These are phyloP conservation scores for Protomyctophum bolini DNA, from an alignment of 2,113 vertebrate genomes.

Conservation along the genomic window DNA sequence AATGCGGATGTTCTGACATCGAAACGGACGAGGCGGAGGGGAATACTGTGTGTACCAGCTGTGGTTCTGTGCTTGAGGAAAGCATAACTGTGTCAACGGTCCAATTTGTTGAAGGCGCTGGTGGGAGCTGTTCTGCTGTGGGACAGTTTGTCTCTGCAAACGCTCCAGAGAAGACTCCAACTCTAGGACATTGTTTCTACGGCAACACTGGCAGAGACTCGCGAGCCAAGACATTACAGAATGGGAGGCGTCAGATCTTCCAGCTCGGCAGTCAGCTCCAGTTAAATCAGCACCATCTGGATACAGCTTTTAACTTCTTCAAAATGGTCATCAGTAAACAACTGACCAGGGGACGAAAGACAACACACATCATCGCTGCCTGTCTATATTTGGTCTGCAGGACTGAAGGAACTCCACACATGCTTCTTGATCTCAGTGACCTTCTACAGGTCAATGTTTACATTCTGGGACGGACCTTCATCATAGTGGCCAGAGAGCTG, in stretches of 20 bases:
- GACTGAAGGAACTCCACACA: conserved; percentile 96
- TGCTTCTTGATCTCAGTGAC: conserved; percentile 96
- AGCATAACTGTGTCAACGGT: no score
- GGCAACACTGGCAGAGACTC: no score
- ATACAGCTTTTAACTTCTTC: conserved; percentile 98
- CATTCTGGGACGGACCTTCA: conserved; percentile 95
- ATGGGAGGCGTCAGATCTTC: conserved; percentile 91
- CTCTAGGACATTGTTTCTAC: no score
- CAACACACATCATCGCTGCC: conserved; percentile 91
- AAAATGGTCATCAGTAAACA: conserved; percentile 98
- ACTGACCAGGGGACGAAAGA: conserved; percentile 91
- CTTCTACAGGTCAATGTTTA: conserved; percentile 98
- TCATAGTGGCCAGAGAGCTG: conserved; percentile 93
- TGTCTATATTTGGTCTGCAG: conserved; percentile 97
- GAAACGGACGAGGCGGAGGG: no score
- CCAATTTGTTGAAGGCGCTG: no score
- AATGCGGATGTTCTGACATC: no score
- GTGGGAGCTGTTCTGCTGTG: no score
- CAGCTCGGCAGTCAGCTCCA: conserved; percentile 95
- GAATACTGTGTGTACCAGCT: no score
- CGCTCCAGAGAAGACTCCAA: no score
- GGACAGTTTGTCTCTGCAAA: no score
- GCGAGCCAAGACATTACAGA: no score
- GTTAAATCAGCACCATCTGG: conserved; percentile 94
- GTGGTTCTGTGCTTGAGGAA: no score